These are phyloP conservation scores for Ivindomyrus marchei DNA, from an alignment of 2,113 vertebrate species.

Conservation along the genomic window DNA sequence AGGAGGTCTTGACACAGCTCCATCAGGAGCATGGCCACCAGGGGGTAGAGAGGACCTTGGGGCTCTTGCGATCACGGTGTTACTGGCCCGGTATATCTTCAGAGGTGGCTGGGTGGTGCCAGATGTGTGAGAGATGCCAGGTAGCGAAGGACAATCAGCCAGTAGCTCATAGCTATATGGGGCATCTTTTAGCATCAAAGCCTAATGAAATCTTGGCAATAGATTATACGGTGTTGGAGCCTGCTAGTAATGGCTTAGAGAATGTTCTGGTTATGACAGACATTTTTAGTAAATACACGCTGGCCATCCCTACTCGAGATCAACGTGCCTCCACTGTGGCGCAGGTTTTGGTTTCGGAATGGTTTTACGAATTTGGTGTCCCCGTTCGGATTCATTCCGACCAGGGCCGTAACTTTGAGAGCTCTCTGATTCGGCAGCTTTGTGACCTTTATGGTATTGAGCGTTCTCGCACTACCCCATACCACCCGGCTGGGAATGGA, in stretches of 20 bases:
- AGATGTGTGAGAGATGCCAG: too few relatives aligned
- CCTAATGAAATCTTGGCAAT: slow-evolving; percentile 12
- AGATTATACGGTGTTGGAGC: slow-evolving; percentile 12
- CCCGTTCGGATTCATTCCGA: not conserved
- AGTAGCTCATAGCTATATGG: too few relatives aligned
- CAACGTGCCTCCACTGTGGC: too few relatives aligned
- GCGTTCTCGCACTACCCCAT: not conserved
- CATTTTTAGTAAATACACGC: not conserved
- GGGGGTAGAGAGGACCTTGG: too few relatives aligned
- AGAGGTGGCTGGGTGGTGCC: too few relatives aligned
- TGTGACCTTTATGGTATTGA: not conserved
- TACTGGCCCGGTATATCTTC: too few relatives aligned
- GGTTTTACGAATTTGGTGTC: not conserved
- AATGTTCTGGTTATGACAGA: slow-evolving; percentile 16
- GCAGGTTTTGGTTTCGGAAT: not conserved
- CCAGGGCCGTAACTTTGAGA: not conserved
- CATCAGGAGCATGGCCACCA: too few relatives aligned
- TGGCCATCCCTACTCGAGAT: not conserved
- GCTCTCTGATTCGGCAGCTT: not conserved
- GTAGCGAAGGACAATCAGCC: too few relatives aligned
- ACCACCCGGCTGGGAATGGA: not conserved
- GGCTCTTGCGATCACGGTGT: too few relatives aligned
- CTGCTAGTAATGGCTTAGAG: not conserved
- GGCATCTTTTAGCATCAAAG: too few relatives aligned
- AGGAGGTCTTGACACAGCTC: too few relatives aligned